A percentile compares a stretch with the other conserved stretches of the same genome.
Conservation (phyloP, 1,140 invertebrate species). For the Eufriesea mexicana region DNA sequence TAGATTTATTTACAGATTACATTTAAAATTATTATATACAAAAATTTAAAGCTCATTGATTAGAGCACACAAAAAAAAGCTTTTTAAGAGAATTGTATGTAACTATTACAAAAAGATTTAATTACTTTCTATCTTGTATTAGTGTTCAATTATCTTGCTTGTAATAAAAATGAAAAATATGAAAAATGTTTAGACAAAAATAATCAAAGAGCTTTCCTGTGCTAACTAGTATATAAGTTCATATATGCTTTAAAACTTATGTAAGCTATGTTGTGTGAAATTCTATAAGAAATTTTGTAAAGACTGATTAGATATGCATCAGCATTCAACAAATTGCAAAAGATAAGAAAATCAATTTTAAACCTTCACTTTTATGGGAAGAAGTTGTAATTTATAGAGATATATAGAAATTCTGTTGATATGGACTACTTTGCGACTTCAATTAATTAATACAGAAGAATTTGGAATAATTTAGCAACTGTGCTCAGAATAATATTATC, state of each 20-base stretch:
- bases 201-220: conserved; percentile 45
- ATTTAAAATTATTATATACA: not conserved
- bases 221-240: conserved; percentile 50
- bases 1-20: conserved; percentile 11
- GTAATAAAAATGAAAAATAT: conserved; percentile 41
- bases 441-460: conserved; percentile 20
- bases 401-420: conserved; percentile 15
- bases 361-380: conserved; percentile 1
- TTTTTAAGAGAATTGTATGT: conserved; percentile 12
- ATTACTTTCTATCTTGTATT: conserved; percentile 37
- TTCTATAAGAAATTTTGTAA: conserved; percentile 49
- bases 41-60: conserved; percentile 3
- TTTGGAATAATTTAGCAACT: conserved; percentile 30
- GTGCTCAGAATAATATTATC: conserved; percentile 38
- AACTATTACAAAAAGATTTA: conserved; percentile 9
- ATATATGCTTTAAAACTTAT: conserved; percentile 45
- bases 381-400: conserved; percentile 12
- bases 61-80: not conserved
- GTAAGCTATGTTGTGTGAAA: conserved; percentile 39
- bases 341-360: conserved; percentile 38
- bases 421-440: conserved; percentile 3
- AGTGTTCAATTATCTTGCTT: conserved; percentile 37
- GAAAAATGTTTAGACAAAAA: conserved; percentile 14
- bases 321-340: conserved; percentile 31
- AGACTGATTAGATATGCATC: conserved; percentile 53